Conservation (phyloP, 2,888 invertebrate species). For the Oxystoma pomonae region DNA sequence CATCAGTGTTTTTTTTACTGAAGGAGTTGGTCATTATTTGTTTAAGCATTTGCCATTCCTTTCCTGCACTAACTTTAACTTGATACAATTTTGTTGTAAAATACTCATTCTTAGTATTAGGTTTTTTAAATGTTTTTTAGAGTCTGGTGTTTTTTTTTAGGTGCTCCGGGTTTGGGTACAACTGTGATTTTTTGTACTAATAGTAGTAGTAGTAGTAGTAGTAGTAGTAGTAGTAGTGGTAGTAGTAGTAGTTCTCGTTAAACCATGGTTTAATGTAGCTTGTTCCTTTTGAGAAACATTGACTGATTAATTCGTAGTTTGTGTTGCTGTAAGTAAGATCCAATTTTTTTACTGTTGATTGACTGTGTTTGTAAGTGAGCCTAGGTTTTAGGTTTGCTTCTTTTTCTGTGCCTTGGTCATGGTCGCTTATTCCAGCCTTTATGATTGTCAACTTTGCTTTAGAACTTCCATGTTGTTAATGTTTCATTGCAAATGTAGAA, state of each 20-base stretch:
- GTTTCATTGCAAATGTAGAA: background rate
- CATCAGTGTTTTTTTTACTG: background rate
- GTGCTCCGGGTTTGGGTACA: background rate
- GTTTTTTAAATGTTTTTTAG: background rate
- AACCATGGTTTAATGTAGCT: background rate
- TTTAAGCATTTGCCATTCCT: background rate
- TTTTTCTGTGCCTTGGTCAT: background rate
- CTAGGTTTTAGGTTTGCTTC: too few relatives aligned
- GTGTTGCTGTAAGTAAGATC: background rate
- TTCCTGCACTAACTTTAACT: background rate
- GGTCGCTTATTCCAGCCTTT: background rate
- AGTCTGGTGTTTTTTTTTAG: background rate
- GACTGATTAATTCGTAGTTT: background rate
- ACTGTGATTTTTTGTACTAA: background rate
- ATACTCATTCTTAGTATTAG: background rate
- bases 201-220: background rate
- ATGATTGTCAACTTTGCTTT: background rate
- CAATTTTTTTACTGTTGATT: background rate
- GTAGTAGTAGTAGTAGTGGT: too few relatives aligned
- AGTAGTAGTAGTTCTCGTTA: too few relatives aligned
- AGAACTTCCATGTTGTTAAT: background rate
- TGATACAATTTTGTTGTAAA: background rate
- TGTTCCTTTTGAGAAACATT: background rate
- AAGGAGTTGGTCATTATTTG: background rate
- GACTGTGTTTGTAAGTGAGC: conserved; percentile 3